Evolutionary conservation across 2,113 vertebrate species (phyloP).

Genomic region (Xiphophorus couchianus): DNA sequence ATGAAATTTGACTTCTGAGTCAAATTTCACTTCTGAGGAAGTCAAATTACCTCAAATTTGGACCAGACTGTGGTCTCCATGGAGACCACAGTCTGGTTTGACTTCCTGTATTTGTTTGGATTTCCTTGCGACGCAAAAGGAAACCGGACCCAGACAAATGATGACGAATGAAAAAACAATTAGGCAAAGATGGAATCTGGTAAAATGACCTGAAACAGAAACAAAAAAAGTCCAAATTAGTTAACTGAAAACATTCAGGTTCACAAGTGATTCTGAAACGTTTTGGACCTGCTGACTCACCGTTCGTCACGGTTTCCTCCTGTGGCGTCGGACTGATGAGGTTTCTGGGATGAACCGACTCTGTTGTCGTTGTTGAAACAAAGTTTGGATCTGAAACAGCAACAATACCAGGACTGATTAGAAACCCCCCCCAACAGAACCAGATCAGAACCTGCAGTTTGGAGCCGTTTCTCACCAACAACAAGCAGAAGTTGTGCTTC

Average conservation of each 20-base stretch:
- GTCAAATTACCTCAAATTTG: too few relatives aligned
- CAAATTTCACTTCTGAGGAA: too few relatives aligned
- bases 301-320: accelerated
- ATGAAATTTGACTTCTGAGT: too few relatives aligned
- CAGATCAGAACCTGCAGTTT: not conserved
- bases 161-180: not conserved
- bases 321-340: not conserved
- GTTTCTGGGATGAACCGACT: accelerated
- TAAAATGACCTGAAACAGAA: not conserved
- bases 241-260: not conserved
- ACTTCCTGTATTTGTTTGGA: not conserved
- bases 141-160: not conserved
- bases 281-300: slow-evolving; percentile 4
- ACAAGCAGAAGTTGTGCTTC: not conserved
- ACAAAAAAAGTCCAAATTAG: not conserved
- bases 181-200: not conserved
- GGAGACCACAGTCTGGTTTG: too few relatives aligned
- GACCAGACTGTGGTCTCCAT: too few relatives aligned
- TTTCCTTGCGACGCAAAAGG: not conserved
- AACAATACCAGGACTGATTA: not conserved
- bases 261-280: not conserved
- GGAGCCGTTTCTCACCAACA: slow-evolving; percentile 36
- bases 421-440: not conserved
- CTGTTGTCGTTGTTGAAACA: accelerated
- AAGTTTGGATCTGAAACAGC: slow-evolving; percentile 5